Evolutionary conservation across 2,888 invertebrate species (phyloP).

Genomic region (Ormyrus nitidulus): DNA sequence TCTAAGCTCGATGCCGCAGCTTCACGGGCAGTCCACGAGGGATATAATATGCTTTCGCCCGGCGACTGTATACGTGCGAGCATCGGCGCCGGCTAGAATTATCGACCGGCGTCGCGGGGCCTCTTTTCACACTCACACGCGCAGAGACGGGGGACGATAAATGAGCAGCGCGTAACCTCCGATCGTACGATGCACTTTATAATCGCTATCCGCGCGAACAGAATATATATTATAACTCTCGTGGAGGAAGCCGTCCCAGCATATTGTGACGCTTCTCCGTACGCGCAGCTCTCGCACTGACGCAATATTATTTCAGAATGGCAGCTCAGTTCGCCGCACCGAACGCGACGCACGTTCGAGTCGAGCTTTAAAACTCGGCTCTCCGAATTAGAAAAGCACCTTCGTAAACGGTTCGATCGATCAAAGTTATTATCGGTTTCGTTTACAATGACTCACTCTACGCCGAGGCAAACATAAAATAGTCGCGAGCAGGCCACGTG

Average conservation of each 20-base stretch:
- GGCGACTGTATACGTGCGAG: neutral
- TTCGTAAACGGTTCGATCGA: too few relatives aligned
- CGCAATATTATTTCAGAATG: neutral
- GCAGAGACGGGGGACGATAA: neutral
- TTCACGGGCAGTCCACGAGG: neutral
- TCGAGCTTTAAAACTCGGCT: too few relatives aligned
- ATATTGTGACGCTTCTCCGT: too few relatives aligned
- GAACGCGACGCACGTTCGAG: neutral
- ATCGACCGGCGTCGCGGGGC: constrained; percentile 42
- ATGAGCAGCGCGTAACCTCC: neutral
- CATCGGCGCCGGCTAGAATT: constrained; percentile 20
- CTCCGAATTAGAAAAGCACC: too few relatives aligned
- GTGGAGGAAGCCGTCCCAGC: too few relatives aligned
- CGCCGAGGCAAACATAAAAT: too few relatives aligned
- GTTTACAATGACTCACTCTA: too few relatives aligned
- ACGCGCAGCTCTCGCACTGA: neutral
- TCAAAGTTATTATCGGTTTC: too few relatives aligned
- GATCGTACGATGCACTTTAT: constrained; percentile 44
- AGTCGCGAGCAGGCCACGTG: too few relatives aligned
- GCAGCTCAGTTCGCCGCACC: neutral
- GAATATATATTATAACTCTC: too few relatives aligned
- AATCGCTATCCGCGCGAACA: neutral
- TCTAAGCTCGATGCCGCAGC: too few relatives aligned
- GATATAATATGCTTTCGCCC: neutral
- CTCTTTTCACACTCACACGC: neutral